phyloP scores from a whole-genome alignment of 2,113 vertebrate genomes.

The Procapra przewalskii region DNA sequence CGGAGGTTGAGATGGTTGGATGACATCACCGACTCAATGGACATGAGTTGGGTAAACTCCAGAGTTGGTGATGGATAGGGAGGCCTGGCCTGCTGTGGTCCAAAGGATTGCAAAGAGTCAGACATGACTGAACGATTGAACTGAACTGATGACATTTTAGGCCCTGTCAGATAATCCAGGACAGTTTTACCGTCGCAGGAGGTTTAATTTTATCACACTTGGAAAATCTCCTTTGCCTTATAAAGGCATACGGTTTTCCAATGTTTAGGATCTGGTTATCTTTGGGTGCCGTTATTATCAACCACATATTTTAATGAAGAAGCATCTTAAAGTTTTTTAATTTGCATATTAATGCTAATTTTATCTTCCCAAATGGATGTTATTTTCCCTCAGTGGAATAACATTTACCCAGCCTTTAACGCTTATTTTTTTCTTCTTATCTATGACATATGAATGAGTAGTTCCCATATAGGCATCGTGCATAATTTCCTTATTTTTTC shows the following conservation, averaged over 20 bases:
- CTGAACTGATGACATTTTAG: neutral
- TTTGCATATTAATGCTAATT: neutral
- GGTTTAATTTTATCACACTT: neutral
- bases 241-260: neutral
- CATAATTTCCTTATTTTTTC: neutral
- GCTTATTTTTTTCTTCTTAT: constrained; percentile 22
- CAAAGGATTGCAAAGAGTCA: neutral
- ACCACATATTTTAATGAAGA: neutral
- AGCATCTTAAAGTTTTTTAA: neutral
- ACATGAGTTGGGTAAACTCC: neutral
- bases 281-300: neutral
- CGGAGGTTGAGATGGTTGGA: neutral
- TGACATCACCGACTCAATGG: neutral
- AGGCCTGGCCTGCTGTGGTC: neutral
- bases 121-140: neutral
- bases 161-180: neutral
- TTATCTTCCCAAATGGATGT: constrained; percentile 16
- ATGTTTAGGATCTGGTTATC: neutral
- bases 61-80: neutral
- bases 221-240: neutral
- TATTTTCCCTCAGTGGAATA: neutral
- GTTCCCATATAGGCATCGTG: neutral
- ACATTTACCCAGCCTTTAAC: neutral
- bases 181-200: neutral
- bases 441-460: neutral